Conservation (phyloP, 2,113 vertebrate genomes). For the Ramphastos sulfuratus region DNA sequence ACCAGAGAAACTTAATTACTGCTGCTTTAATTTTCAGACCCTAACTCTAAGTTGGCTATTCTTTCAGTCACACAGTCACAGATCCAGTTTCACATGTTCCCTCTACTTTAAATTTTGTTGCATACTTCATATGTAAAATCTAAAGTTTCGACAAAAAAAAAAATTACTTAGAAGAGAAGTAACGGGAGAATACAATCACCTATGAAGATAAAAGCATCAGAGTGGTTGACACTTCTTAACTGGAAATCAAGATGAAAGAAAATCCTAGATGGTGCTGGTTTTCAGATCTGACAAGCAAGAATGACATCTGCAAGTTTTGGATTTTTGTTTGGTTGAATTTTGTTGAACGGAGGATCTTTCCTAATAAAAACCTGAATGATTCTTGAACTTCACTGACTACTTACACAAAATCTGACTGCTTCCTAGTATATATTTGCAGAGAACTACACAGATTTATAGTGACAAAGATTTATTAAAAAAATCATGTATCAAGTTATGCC, state of each 20-base stretch:
- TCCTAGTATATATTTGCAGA: background rate
- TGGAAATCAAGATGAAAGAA: background rate
- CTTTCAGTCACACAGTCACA: background rate
- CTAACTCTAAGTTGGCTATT: background rate
- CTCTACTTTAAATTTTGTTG: background rate
- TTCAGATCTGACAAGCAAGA: background rate
- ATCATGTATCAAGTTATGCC: background rate
- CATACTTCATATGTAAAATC: background rate
- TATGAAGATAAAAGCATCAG: background rate
- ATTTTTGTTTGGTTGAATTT: background rate
- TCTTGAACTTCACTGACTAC: background rate
- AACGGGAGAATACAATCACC: background rate
- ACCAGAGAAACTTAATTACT: background rate
- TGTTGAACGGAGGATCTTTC: background rate
- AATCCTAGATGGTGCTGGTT: background rate
- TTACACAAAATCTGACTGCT: background rate
- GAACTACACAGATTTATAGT: background rate
- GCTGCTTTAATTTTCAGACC: background rate
- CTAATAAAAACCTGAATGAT: background rate
- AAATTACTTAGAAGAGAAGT: background rate
- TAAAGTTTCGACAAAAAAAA: background rate
- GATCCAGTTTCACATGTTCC: background rate
- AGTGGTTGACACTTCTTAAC: background rate
- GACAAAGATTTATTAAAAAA: background rate
- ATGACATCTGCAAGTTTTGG: background rate